phyloP scores from a whole-genome alignment of 2,113 vertebrate genomes.

The Bujurquina vittata region DNA sequence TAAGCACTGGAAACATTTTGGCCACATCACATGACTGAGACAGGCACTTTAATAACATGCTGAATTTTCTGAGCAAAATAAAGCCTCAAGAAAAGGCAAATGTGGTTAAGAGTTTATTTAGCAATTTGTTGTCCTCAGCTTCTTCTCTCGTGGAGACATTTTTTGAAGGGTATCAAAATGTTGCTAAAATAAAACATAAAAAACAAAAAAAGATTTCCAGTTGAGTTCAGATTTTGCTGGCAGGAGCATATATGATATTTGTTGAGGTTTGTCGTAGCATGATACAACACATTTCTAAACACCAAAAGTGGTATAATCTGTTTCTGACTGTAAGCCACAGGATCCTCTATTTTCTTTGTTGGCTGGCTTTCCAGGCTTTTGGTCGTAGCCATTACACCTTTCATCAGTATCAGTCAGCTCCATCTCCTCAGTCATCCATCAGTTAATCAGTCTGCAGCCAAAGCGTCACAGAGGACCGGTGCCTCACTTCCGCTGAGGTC shows the following conservation, averaged over 20 bases:
- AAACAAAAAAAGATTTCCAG: neutral
- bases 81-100: neutral
- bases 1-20: neutral
- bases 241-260: neutral
- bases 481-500: slow-evolving; percentile 6
- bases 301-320: neutral
- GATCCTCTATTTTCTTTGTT: neutral
- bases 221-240: neutral
- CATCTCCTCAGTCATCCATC: slow-evolving; percentile 63
- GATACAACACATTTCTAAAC: neutral
- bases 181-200: neutral
- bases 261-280: neutral
- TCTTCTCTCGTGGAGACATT: too few relatives aligned
- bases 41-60: neutral
- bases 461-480: neutral
- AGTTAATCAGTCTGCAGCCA: slow-evolving; percentile 44
- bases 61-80: neutral
- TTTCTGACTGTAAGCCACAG: neutral
- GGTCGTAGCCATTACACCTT: slow-evolving; percentile 55
- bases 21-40: neutral
- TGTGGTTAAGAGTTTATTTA: neutral
- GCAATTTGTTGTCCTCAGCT: neutral
- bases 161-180: neutral
- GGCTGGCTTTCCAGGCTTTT: neutral
- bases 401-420: slow-evolving; percentile 67